Base-by-base conservation (phyloP, 2,888 invertebrate genomes). In the Tiliacea aurago region DNA sequence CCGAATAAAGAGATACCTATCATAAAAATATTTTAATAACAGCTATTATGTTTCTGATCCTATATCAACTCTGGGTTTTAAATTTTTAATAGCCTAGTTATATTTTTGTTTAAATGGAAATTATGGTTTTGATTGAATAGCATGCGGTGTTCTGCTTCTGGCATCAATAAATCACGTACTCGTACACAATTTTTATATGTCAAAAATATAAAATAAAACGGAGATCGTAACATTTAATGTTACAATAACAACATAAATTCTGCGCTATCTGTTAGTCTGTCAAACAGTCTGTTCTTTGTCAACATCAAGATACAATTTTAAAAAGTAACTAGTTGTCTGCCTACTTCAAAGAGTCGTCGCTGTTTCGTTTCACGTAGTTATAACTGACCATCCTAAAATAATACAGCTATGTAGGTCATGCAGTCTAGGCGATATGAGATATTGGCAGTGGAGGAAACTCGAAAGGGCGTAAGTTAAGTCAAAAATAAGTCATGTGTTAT, bases 351-450 rank as follows among this genome's bases (percentile, higher is more conserved):
- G 80, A 76, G 51, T 74, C 83, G 85, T 83, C 86, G 81, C 89
- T 88, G 86, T 84, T 88, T 85, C 75, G 79, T 85, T 86, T 89
- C 85, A 86, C 83, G 70, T 81, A 74, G 81, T 82, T 87, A 86
- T 81, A 83, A 85, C 87, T 86, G 84, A 82, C 77, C 77, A 79
- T 84, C 87, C 88, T 76, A 88, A 93, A 93, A 93, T 93, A 93
- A 91, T 89, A 84, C 84, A 43, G 70, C 67, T 81, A 91, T 89
- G 85, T 92, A 87, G 92, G 92, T 92, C 91, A 91, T 85, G 84
- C 84, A 85, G 89, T 88, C 90, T 88, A 86, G 86, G 83, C 87
- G 66, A 78, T 85, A 88, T 87, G 86, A 86, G 83, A 83, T 86
- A 84, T 86, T 88, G 82, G 85, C 81, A 81, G 77, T 64, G 18